Conservation (phyloP, 2,113 vertebrate species). For the Hepsetus odoe region DNA sequence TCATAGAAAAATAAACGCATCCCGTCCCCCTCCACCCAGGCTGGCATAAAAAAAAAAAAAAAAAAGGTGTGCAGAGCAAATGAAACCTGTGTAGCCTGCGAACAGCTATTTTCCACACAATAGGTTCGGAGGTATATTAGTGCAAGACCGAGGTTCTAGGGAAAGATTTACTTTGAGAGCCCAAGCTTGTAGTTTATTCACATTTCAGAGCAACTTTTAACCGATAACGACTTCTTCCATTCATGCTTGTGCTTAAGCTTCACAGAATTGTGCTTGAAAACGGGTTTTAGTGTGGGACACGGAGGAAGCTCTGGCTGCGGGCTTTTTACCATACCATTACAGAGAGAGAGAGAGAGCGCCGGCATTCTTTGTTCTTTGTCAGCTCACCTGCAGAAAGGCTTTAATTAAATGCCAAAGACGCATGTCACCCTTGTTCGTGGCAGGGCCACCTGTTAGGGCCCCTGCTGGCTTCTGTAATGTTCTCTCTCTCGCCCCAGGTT, state of each 20-base stretch:
- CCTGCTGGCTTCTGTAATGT: slow-evolving; percentile 45
- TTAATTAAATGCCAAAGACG: slow-evolving; percentile 34
- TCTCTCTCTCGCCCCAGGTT: slow-evolving; percentile 25
- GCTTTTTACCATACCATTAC: slow-evolving; percentile 34
- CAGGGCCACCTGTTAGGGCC: slow-evolving; percentile 49
- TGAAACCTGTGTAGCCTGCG: background rate
- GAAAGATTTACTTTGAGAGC: background rate
- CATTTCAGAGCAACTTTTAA: slow-evolving; percentile 4
- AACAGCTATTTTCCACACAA: slow-evolving; percentile 39
- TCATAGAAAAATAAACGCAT: slow-evolving; percentile 30
- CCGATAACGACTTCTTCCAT: slow-evolving; percentile 16
- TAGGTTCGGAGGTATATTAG: slow-evolving; percentile 21
- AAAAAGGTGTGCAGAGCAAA: background rate
- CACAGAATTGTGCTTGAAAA: slow-evolving; percentile 5
- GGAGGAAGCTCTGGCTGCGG: background rate
- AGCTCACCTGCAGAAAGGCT: slow-evolving; percentile 40
- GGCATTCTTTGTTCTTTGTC: slow-evolving; percentile 20
- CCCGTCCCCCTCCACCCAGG: background rate
- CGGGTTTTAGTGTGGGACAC: slow-evolving; percentile 12
- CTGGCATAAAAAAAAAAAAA: background rate
- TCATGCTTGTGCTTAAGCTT: background rate
- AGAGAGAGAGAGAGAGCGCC: slow-evolving; percentile 7
- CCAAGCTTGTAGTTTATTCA: background rate
- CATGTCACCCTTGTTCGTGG: slow-evolving; percentile 9
- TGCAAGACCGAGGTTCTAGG: background rate